phyloP scores from a whole-genome alignment of 2,113 vertebrate species.

The Eptesicus fuscus region DNA sequence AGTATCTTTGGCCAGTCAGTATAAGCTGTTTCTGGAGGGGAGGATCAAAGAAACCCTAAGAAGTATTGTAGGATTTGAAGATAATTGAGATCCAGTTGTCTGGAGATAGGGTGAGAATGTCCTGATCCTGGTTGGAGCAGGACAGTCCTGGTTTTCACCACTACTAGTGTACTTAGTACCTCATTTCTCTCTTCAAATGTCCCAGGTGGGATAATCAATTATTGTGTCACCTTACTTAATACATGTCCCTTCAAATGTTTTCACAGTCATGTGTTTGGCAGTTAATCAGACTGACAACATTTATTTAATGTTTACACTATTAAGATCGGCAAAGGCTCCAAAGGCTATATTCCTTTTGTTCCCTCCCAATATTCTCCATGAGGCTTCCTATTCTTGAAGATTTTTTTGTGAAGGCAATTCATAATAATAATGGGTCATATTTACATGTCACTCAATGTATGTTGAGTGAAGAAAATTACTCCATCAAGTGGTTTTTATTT shows the following conservation, averaged over 20 bases:
- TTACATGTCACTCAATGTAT: slow-evolving; percentile 27
- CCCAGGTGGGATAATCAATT: background rate
- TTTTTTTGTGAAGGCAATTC: slow-evolving; percentile 9
- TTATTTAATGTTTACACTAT: background rate
- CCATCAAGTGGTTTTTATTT: slow-evolving; percentile 24
- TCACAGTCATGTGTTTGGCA: background rate
- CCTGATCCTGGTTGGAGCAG: background rate
- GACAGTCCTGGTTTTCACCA: background rate
- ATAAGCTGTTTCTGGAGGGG: background rate
- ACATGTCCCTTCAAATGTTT: background rate
- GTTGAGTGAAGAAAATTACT: background rate
- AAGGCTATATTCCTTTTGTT: background rate
- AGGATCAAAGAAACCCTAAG: background rate
- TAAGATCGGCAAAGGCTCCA: background rate
- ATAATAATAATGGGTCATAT: slow-evolving; percentile 19
- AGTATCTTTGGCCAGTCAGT: background rate
- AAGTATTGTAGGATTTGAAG: background rate
- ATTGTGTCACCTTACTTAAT: background rate
- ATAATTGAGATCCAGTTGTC: background rate
- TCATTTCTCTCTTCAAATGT: background rate
- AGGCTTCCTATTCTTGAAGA: background rate
- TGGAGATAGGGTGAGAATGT: background rate
- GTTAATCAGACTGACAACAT: slow-evolving; percentile 13
- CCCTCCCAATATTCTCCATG: background rate
- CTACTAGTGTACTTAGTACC: background rate